Base-by-base conservation (phyloP, 1,140 invertebrate species). In the Drosophila pandora region DNA sequence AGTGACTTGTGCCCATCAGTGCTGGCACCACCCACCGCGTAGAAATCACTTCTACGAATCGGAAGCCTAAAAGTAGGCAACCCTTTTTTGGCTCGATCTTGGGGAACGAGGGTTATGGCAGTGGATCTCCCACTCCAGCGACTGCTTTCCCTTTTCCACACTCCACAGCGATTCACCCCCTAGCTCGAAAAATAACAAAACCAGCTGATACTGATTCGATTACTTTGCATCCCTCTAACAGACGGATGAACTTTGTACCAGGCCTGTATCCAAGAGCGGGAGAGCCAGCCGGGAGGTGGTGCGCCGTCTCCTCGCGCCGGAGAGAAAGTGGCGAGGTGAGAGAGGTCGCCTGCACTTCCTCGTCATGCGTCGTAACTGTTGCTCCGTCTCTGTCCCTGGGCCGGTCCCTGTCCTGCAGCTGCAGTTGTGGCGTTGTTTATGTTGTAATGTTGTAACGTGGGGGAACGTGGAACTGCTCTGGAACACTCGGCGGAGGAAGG, bases 181-280 rank as follows among this genome's bases (percentile, higher is more conserved):
- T 37, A 17, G 34, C 34, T 37, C 10, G 3, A 37, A 37, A 37
- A 45, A 30, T 21, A 45, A 10, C 34, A 60, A 60, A 23, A 60
- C 22, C 57, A 60, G 57, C 57, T 60, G 57, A 52, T 52, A 23
- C 57, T 13, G 1, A 28, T 28, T 3, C 25, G 17, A 58, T n/a
- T 45, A 17, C 9, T 30, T 49, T 50, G 21, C n/a, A n/a, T 62
- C 32, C 32, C n/a, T 6, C 41, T 2, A 21, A 3, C 13, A 13
- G 17, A 9, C 41, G 41, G 21, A 5, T 48, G 67, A 70, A 69
- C 64, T 70, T 57, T 69, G 67, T 41, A 69, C 64, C 32, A 39
- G 69, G 28, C 56, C 49, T 54, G 58, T 53, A 62, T 62, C 34
- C 28, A 23, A 30, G 34, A 9, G 47, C 22, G 48, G 60, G 57